Evolutionary conservation across 2,797 vertebrate genomes (phyloP), one percentile per base, ranked within the genome.

Genomic region (Cichlasoma orientale): DNA sequence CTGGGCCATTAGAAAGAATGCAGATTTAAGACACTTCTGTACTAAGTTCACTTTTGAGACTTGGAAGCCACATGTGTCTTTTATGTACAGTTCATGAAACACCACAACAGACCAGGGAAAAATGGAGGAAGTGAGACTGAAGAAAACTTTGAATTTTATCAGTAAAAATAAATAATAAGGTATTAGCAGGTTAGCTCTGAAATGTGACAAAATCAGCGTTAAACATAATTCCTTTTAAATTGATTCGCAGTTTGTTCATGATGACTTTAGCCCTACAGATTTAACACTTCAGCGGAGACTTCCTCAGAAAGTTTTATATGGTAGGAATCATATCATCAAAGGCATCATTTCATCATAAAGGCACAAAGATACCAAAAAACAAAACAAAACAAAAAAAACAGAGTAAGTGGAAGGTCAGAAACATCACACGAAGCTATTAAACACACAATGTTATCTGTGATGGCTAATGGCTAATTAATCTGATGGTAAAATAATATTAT

Each of bases 381-480:
- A 29, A 25, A 68, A 50, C 3, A 3, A 50, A 4, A 2, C 44
- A 12, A 8, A 23, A 57, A 41, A 5, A 59, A 74, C 18, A 5
- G 23, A 69, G 16, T 8, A 33, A 59, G 19, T 5, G 7, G 78
- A 84, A 75, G 27, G 61, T 85, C 54, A 84, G 19, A 76, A 53
- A 53, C n/a, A 38, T 77, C 55, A 56, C 16, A 21, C 61, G 72
- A 77, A 41, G 23, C 23, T 27, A 47, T 70, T 59, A 78, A 59
- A 66, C 29, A 84, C 36, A 61, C 21, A 4, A 6, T 75, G 56
- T 56, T 76, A 71, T 68, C 44, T 68, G 25, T 31, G 63, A 13
- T 50, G 18, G 44, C 29, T 68, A 81, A 79, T 68, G 70, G 19
- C n/a, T 56, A 75, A 83, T 82, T 75, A 87, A 57, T 53, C 55